A percentile compares a stretch with the other conserved stretches of the same genome.
These are phyloP conservation scores for Machimus atricapillus DNA, from an alignment of 2,888 invertebrate species.

Conservation along the genomic window DNA sequence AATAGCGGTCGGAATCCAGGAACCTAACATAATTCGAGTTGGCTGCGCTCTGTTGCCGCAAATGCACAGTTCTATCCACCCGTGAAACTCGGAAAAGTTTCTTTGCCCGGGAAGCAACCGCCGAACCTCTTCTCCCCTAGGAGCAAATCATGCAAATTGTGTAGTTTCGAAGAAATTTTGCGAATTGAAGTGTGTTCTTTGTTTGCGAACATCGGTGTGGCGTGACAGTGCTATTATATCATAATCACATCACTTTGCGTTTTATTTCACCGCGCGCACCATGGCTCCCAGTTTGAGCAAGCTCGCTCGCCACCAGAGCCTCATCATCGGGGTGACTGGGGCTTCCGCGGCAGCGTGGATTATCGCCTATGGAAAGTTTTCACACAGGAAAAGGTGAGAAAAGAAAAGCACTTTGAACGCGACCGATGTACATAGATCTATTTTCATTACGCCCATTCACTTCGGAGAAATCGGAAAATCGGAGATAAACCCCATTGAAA, in stretches of 20 bases:
- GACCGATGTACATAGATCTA: neutral
- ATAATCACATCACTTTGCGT: neutral
- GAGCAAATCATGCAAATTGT: neutral
- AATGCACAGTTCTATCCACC: neutral
- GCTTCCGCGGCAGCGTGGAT: slow-evolving; percentile 70
- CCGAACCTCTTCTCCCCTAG: neutral
- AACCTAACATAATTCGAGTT: neutral
- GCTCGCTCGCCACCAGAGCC: slow-evolving; percentile 69
- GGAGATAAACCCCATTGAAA: neutral
- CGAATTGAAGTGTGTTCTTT: neutral
- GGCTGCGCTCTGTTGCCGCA: neutral
- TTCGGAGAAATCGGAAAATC: neutral
- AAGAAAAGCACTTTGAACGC: neutral
- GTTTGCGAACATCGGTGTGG: neutral
- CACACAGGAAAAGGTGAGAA: slow-evolving; percentile 63
- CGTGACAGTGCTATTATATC: neutral
- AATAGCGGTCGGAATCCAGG: neutral
- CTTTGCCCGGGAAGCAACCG: neutral
- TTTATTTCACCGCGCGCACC: neutral
- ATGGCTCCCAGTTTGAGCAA: slow-evolving; percentile 84
- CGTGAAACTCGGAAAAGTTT: neutral
- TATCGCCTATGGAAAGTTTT: slow-evolving; percentile 65
- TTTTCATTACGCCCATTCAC: neutral
- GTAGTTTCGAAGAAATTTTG: neutral
- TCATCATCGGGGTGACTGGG: slow-evolving; percentile 71